Evolutionary conservation across 2,888 invertebrate species (phyloP), one percentile per base, ranked within the genome.

Genomic region (Orchesella flavescens): DNA sequence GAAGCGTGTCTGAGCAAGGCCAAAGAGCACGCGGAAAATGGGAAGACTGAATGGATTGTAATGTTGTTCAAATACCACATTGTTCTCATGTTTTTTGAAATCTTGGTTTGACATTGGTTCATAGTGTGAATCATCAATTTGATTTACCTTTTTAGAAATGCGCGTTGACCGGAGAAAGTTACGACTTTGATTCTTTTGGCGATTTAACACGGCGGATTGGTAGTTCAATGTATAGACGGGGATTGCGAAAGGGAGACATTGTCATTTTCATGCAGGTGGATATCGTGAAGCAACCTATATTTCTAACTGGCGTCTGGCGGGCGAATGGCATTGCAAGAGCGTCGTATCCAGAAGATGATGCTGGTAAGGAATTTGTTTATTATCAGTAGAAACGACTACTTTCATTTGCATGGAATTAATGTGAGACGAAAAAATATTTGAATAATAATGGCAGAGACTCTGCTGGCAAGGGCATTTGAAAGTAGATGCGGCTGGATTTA

Each of bases 221-320:
- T 81, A 86, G 86, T 78, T 73, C 80, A 0, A 34, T 86, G n/a
- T 80, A 80, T 49, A 86, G 78, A 63, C 46, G 78, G 15, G 86
- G 86, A 13, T 69, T 88, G 79, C 61, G 87, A 21, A 78, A 83
- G 69, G 86, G 86, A 0, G 88, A 88, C 57, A 83, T 87, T 55
- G 84, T 86, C 0, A 83, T 88, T 55, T 88, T 83, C 82, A 86
- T 88, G 88, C 83, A 84, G 12, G 72, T 63, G 24, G 87, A 88
- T 53, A 69, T 88, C n/a, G n/a, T n/a, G n/a, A n/a, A n/a, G n/a
- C n/a, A n/a, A n/a, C n/a, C n/a, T n/a, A n/a, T n/a, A n/a, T 15
- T 79, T 87, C 0, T 85, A 87, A 53, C 68, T 23, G 88, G 88
- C 9, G 79, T 88, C 15, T 88, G 88, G 88, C 23, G 84, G 44